These are phyloP conservation scores for Aphelenchoides bicaudatus DNA, from an alignment of 2,888 invertebrate species.

Conservation along the genomic window DNA sequence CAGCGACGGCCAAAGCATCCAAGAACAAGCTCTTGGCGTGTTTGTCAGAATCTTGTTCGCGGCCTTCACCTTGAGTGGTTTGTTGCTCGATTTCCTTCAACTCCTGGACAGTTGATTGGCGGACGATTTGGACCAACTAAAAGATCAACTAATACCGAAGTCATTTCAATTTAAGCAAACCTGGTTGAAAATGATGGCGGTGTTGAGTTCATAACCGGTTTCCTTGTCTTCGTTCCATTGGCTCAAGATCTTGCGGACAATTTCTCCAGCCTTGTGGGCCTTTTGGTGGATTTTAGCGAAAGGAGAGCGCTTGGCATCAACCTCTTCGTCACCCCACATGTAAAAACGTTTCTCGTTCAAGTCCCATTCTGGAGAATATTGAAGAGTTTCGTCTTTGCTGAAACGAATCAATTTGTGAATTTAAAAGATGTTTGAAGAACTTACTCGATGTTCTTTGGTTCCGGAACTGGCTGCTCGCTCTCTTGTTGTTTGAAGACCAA, in stretches of 20 bases:
- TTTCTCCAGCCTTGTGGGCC: slow-evolving; percentile 31
- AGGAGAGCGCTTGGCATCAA: background rate
- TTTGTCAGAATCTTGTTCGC: slow-evolving; percentile 31
- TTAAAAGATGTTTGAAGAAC: too few relatives aligned
- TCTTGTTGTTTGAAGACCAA: slow-evolving; percentile 18
- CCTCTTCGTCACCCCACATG: slow-evolving; percentile 39
- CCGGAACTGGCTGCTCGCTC: too few relatives aligned
- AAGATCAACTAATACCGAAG: too few relatives aligned
- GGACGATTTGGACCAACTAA: slow-evolving; percentile 42
- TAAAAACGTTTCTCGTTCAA: slow-evolving; percentile 44
- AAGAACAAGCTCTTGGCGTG: slow-evolving; percentile 19
- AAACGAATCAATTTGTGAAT: too few relatives aligned
- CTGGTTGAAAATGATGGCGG: slow-evolving; percentile 34
- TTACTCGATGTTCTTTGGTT: too few relatives aligned
- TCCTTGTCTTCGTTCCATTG: slow-evolving; percentile 8
- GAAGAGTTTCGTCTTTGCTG: background rate
- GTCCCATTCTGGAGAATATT: slow-evolving; percentile 30
- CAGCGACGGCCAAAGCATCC: slow-evolving; percentile 36
- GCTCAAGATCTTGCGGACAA: background rate
- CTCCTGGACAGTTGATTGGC: slow-evolving; percentile 33
- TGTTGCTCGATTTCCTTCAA: slow-evolving; percentile 38
- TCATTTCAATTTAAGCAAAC: too few relatives aligned
- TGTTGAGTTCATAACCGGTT: slow-evolving; percentile 25
- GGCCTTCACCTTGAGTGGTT: slow-evolving; percentile 33
- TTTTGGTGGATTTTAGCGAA: slow-evolving; percentile 19